These are phyloP conservation scores for Drosophila colorata DNA, from an alignment of 2,888 invertebrate species.

Conservation along the genomic window DNA sequence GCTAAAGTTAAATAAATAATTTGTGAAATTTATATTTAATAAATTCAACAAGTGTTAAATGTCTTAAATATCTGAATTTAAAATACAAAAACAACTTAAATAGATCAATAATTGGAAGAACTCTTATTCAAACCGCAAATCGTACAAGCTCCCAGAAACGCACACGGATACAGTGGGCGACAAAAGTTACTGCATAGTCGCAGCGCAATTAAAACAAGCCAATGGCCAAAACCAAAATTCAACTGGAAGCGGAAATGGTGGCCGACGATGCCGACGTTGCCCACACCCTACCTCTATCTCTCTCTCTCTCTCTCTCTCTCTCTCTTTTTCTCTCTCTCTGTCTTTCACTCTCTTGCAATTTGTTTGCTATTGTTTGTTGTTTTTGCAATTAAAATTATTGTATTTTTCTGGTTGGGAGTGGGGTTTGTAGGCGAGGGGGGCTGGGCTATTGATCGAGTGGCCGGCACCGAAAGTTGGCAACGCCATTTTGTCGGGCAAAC, in stretches of 20 bases:
- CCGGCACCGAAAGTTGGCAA: conserved; percentile 46
- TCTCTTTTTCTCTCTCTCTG: background rate
- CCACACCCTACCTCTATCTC: background rate
- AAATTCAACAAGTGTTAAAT: no score
- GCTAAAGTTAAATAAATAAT: no score
- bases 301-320: background rate
- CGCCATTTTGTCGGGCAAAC: conserved; percentile 59
- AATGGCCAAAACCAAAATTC: conserved; percentile 41
- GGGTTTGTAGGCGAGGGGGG: background rate
- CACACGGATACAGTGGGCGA: conserved; percentile 52
- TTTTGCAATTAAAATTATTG: conserved; percentile 74
- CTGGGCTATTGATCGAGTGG: conserved; percentile 58
- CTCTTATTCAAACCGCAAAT: conserved; percentile 39
- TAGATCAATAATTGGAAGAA: conserved; percentile 2
- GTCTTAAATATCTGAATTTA: no score
- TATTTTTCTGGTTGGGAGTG: conserved; percentile 22
- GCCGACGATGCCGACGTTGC: conserved; percentile 29
- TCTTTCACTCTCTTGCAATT: conserved; percentile 40
- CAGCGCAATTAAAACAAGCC: conserved; percentile 73
- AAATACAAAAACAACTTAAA: background rate
- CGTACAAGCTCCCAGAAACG: conserved; percentile 26
- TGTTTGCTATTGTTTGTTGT: conserved; percentile 65
- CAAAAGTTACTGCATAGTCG: conserved; percentile 42
- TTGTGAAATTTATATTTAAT: no score
- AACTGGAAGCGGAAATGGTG: conserved; percentile 62